A percentile compares a stretch with the other conserved stretches of the same genome.
phyloP scores from a whole-genome alignment of 2,888 invertebrate species.

The Drosophila kuntzei region DNA sequence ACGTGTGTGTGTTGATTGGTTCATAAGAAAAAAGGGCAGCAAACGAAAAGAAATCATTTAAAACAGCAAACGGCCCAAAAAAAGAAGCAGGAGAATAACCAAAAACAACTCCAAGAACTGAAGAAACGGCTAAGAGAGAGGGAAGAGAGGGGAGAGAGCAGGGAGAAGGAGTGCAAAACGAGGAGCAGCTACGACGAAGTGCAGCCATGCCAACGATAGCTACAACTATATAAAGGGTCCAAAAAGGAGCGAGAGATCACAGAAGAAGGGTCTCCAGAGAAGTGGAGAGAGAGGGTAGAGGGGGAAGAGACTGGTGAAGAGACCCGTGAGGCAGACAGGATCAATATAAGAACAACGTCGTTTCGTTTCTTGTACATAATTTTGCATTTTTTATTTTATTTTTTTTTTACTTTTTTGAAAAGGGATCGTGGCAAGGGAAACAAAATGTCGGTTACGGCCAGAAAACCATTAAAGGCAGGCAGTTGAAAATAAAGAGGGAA shows the following conservation, averaged over 20 bases:
- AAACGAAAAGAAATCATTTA: conserved; percentile 72
- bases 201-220: conserved; percentile 79
- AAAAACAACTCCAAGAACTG: conserved; percentile 22
- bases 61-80: conserved; percentile 71
- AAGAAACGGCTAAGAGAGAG: conserved; percentile 19
- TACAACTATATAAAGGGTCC: conserved; percentile 77
- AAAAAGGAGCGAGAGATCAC: conserved; percentile 32
- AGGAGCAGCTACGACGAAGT: conserved; percentile 62
- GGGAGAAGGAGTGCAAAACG: conserved; percentile 33
- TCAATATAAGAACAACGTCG: conserved; percentile 76
- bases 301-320: conserved; percentile 11
- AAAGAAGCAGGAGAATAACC: conserved; percentile 6
- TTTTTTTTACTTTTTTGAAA: conserved; percentile 8
- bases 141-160: background rate
- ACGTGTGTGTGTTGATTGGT: conserved; percentile 80
- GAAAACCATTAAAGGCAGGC: conserved; percentile 77
- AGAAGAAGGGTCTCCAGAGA: background rate
- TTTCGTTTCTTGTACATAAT: conserved; percentile 80
- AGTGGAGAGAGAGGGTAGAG: background rate
- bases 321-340: conserved; percentile 67
- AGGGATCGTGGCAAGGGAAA: conserved; percentile 63
- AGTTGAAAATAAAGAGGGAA: conserved; percentile 27
- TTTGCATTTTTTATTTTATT: conserved; percentile 75
- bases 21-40: conserved; percentile 72
- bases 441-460: conserved; percentile 84